Evolutionary conservation across 1,140 invertebrate species (phyloP).

Genomic region (Drosophila subobscura): DNA sequence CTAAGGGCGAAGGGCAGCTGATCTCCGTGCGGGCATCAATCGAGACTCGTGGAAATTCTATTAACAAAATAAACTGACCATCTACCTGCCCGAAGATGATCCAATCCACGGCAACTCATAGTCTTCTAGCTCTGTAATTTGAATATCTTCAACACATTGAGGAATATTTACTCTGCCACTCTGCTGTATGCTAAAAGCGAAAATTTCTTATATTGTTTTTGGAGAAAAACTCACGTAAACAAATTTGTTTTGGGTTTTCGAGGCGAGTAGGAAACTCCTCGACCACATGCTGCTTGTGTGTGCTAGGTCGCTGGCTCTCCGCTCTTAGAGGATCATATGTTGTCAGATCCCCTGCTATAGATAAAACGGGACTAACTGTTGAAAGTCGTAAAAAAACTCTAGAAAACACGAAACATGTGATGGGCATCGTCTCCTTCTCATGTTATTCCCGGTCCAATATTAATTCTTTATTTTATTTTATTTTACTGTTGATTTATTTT

Average conservation of each 20-base stretch:
- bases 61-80: constrained; percentile 44
- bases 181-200: constrained; percentile 53
- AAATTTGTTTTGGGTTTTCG: constrained; percentile 70
- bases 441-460: not conserved
- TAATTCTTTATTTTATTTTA: not conserved
- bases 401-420: constrained; percentile 36
- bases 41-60: constrained; percentile 67
- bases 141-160: constrained; percentile 49
- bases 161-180: constrained; percentile 55
- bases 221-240: constrained; percentile 63
- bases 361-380: constrained; percentile 33
- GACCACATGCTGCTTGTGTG: constrained; percentile 61
- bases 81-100: constrained; percentile 26
- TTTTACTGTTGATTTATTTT: not conserved
- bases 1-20: constrained; percentile 13
- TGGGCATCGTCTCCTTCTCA: constrained; percentile 9
- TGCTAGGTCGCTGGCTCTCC: not conserved
- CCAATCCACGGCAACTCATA: not conserved
- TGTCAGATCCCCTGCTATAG: constrained; percentile 28
- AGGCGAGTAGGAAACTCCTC: constrained; percentile 22
- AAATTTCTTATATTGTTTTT: constrained; percentile 37
- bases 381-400: constrained; percentile 37
- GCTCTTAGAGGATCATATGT: constrained; percentile 46
- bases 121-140: constrained; percentile 50
- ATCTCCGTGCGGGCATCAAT: constrained; percentile 34